phyloP scores from a whole-genome alignment of 2,797 vertebrate species.

The Sebastes matsubarae region DNA sequence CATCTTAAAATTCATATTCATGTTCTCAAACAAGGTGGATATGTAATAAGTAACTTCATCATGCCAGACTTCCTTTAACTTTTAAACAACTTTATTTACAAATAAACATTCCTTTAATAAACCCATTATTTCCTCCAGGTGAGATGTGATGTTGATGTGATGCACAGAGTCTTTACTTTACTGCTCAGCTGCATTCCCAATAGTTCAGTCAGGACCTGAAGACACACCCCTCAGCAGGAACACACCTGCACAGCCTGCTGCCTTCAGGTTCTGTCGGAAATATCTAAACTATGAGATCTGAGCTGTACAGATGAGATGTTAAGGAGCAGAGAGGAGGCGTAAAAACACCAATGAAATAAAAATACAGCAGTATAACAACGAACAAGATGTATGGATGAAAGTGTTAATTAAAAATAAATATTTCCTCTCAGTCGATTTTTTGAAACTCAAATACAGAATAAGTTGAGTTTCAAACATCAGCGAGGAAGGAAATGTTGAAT shows the following conservation, averaged over 20 bases:
- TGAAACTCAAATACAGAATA: no score
- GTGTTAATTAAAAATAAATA: neutral
- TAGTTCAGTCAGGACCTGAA: neutral
- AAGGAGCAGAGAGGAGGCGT: no score
- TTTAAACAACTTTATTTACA: neutral
- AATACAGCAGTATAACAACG: no score
- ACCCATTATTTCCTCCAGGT: neutral
- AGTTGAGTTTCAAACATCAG: neutral
- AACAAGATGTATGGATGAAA: no score
- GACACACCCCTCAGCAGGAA: neutral
- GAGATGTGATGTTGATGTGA: neutral
- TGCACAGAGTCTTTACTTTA: neutral
- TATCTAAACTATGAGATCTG: neutral
- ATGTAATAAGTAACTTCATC: neutral
- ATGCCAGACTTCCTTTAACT: neutral
- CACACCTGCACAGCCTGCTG: neutral
- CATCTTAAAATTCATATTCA: neutral
- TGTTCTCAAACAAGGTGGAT: neutral
- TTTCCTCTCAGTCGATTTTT: neutral
- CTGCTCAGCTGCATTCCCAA: neutral
- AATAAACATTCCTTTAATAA: no score
- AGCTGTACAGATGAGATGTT: neutral
- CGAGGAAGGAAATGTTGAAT: neutral
- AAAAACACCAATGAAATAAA: no score
- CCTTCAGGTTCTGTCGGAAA: constrained; percentile 17